Base-by-base conservation (phyloP, 23 tunicate genomes). In the Phallusia fumigata region DNA sequence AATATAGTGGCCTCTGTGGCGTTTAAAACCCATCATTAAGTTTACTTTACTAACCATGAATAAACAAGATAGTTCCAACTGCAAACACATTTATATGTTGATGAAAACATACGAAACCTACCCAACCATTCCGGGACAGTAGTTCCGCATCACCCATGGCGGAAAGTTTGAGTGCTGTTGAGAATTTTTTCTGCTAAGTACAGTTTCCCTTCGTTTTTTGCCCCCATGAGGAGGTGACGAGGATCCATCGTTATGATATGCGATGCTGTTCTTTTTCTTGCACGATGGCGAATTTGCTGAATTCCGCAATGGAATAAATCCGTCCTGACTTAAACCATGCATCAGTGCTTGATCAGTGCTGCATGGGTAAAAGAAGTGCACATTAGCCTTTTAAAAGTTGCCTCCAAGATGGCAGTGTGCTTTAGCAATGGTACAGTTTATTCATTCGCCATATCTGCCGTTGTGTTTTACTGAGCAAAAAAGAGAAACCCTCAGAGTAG, bases 211-310 rank as follows among this genome's bases (percentile, higher is more conserved):
- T 19, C 95, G 51, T 44, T 90, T 90, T 16, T 90, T 90, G 15
- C 95, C 95, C 0, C 95, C 95, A 52, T 85, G 88, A 22, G 95
- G 95, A 0, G 89, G 81, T 13, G 81, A 84, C 13, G 34, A 33
- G 18, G 88, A 65, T 51, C 79, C 79, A 52, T 78, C 76, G 18
- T 84, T 65, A 8, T 78, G 31, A 19, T 22, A 28, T 6, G 74
- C 35, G 31, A 30, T 33, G 31, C 34, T 32, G 35, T 33, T 75
- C 80, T 75, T 74, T 49, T 83, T 83, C 75, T 83, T 83, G 76
- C 77, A 33, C 8, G 52, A 65, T 0, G 84, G 84, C 3, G 77
- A 81, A 13, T 58, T 58, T 58, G 26, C 69, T 58, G 69, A 58
- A 58, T 58, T 58, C 69, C 69, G 69, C 28, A 58, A 58, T 8